Base-by-base conservation (phyloP, 2,113 vertebrate genomes). In the Bettongia penicillata region DNA sequence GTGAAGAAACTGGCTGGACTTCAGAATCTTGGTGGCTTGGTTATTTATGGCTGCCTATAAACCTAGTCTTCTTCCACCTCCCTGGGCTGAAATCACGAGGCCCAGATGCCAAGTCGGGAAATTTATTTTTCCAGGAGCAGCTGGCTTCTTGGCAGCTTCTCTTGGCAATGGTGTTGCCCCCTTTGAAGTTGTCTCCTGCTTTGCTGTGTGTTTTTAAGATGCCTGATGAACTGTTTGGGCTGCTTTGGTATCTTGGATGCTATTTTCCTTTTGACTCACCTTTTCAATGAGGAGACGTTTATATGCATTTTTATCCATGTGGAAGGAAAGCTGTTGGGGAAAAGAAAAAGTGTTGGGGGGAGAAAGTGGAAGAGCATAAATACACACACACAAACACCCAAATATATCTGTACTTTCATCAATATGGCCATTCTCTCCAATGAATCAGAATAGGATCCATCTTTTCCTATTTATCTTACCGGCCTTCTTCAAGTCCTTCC, bases 71-170 rank as follows among this genome's bases (percentile, higher is more conserved):
- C 97, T 37, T 53, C 91, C 91, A 95, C 55, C 61, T 96, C 97
- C 89, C 95, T 96, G 96, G 97, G 97, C 3, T 97, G 31, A 55
- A 49, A 26, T 97, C 91, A 91, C 0, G 51, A 90, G 90, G 95
- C 28, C 92, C n/a, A 12, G 91, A 94, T 95, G 51, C 96, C 96
- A 97, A 96, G 68, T 90, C 92, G 84, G 48, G 94, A 97, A 93
- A 95, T n/a, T 68, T 92, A 37, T 95, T 97, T 97, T 97, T 98
- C 95, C 95, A 97, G 95, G 51, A 97, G 95, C 95, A 97, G 95
- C 93, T 95, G 96, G 91, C 57, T 96, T 96, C 94, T 97, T 96
- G 93, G 96, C 95, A 2, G 31, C 43, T 53, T 5, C 31, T 92
- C 92, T 92, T 93, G 53, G 93, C 96, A 57, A 23, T 3, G 14